Evolutionary conservation across 92 coral and sea anemone genomes (phyloP).

Genomic region (Montipora capitata): DNA sequence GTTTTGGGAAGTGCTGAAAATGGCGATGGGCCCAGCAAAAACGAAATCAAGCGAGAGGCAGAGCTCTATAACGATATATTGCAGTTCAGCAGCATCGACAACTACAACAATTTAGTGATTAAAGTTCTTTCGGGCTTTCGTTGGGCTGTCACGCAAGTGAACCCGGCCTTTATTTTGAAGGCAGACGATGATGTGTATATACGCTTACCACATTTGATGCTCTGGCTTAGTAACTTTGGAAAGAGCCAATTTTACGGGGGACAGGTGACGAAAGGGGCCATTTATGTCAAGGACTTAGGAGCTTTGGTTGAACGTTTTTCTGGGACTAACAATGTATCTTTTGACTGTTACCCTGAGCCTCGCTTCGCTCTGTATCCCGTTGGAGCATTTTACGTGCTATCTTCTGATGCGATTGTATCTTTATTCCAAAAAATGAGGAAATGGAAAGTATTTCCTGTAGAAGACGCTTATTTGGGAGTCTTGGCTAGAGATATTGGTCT

Average conservation of each 20-base stretch:
- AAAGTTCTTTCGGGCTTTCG: constrained; percentile 21
- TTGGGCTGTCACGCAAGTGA: not conserved
- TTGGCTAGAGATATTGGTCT: not conserved
- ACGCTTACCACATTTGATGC: not conserved
- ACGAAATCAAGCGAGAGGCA: not conserved
- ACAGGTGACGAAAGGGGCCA: not conserved
- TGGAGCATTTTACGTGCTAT: constrained; percentile 12
- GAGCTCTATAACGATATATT: not conserved
- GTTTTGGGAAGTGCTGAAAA: not conserved
- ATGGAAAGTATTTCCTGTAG: not conserved
- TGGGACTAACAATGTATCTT: not conserved
- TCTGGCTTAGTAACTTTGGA: not conserved
- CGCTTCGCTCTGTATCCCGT: not conserved
- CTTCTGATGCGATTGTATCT: not conserved
- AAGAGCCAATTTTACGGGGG: too few species aligned
- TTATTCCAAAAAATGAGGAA: not conserved
- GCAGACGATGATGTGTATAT: constrained; percentile 22
- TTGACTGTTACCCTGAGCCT: not conserved
- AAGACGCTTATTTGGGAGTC: constrained; percentile 16
- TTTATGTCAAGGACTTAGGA: too few species aligned
- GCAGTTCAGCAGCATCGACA: not conserved
- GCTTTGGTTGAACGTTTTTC: not conserved
- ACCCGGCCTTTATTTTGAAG: not conserved
- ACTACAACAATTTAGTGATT: constrained; percentile 6
- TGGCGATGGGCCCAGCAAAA: not conserved